These are phyloP conservation scores for Poeciliopsis prolifica DNA, from an alignment of 2,113 vertebrate genomes.

Conservation along the genomic window DNA sequence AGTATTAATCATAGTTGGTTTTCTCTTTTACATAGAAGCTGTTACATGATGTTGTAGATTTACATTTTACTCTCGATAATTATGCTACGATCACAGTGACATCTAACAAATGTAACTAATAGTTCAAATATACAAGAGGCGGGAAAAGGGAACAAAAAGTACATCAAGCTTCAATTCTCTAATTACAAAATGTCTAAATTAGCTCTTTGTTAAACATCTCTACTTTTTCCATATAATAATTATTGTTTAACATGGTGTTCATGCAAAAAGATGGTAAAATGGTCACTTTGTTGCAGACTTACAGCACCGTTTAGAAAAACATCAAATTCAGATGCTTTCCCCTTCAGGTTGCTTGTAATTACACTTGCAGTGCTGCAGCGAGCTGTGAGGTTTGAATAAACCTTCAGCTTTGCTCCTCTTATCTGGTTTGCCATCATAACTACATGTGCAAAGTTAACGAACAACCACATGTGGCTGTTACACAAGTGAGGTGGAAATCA, in stretches of 20 bases:
- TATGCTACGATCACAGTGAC: neutral
- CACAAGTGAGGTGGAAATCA: conserved; percentile 6
- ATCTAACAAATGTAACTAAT: neutral
- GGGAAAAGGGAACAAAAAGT: neutral
- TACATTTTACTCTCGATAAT: neutral
- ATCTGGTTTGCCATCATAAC: conserved; percentile 31
- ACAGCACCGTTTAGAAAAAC: too few relatives aligned
- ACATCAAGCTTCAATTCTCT: neutral
- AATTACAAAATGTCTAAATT: neutral
- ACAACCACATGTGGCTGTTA: conserved; percentile 32
- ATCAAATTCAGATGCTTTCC: too few relatives aligned
- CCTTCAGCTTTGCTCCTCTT: conserved; percentile 17
- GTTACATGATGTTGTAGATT: neutral
- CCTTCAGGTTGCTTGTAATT: too few relatives aligned
- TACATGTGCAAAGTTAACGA: conserved; percentile 40
- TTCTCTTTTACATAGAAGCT: neutral
- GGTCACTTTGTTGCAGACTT: too few relatives aligned
- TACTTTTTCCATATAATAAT: neutral
- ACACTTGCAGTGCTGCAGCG: neutral
- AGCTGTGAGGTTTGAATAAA: conserved; percentile 3
- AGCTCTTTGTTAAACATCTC: neutral
- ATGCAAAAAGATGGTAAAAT: too few relatives aligned
- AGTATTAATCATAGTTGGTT: neutral
- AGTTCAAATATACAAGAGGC: neutral
- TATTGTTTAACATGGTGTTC: neutral